phyloP scores from a whole-genome alignment of 2,888 invertebrate genomes.

The Hirtodrosophila trivittata region DNA sequence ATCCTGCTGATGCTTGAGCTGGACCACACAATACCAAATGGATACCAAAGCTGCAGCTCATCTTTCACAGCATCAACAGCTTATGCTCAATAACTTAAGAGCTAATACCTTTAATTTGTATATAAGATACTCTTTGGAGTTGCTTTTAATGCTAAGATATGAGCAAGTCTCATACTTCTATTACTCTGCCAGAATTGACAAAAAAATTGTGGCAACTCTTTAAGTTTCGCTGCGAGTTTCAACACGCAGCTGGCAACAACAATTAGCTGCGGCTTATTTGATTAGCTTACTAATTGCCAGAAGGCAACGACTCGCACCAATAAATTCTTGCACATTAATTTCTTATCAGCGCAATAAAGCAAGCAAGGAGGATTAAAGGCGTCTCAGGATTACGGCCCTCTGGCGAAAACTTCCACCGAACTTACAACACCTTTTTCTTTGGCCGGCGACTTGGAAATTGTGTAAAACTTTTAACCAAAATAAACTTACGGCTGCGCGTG shows the following conservation, averaged over 20 bases:
- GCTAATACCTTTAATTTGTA: too few species aligned
- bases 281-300: constrained; percentile 66
- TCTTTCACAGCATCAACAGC: too few species aligned
- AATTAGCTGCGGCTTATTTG: constrained; percentile 68
- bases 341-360: constrained; percentile 70
- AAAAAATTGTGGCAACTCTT: too few species aligned
- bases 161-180: too few species aligned
- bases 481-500: constrained; percentile 68
- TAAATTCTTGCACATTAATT: constrained; percentile 71
- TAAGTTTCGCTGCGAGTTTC: too few species aligned
- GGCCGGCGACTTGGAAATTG: constrained; percentile 32
- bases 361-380: constrained; percentile 68
- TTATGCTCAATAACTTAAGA: too few species aligned
- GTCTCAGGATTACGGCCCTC: constrained; percentile 2
- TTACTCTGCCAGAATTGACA: too few species aligned
- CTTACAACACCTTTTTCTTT: constrained; percentile 55
- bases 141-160: too few species aligned
- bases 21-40: too few species aligned
- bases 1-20: too few species aligned
- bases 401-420: constrained; percentile 43
- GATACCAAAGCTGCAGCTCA: too few species aligned
- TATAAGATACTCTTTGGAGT: too few species aligned
- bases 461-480: constrained; percentile 60
- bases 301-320: constrained; percentile 58
- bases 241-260: constrained; percentile 14